Base-by-base conservation (phyloP, 2,797 vertebrate genomes). In the Tamandua tetradactyla region DNA sequence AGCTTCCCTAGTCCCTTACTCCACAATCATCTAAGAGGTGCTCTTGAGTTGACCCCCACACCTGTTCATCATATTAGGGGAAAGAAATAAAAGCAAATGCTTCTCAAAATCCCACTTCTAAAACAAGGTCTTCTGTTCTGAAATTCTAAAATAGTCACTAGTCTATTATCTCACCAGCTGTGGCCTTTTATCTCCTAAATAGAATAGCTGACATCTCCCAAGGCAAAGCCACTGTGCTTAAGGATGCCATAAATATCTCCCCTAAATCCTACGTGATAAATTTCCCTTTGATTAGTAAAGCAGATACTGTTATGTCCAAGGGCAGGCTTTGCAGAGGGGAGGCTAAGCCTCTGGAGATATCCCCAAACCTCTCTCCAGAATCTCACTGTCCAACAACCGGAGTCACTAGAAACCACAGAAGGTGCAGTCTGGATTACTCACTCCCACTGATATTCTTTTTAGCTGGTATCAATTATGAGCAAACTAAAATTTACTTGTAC, bases 271-370 rank as follows among this genome's bases (percentile, higher is more conserved):
- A 35, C 90, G 40, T 98, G 98, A 98, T 98, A 98, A 98, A 98
- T 98, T 98, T 98, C 91, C 92, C 97, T 97, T 96, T 98, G 98
- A 99, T 98, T 98, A 98, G 96, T 98, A 98, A 98, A 98, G 97
- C 98, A 99, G 98, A 98, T 98, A 98, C 92, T 95, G 91, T 97
- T 95, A 95, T 95, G 93, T 95, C 97, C 96, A 96, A 97, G 94
- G 2, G 1, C 96, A 97, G 98, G 94, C 97, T 98, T 97, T 98
- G 98, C 98, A 98, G 98, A 98, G 96, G 97, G 22, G 57, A 72
- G 82, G 64, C 47, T 86, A 81, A 95, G 68, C 68, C 87, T 97
- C 98, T 80, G 52, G 98, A 98, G 97, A 95, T 91, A 75, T 88
- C 95, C 61, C 55, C 97, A 80, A 98, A 97, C 98, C 98, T 98